phyloP scores from a whole-genome alignment of 1,140 invertebrate species.

The Neelides sp. region DNA sequence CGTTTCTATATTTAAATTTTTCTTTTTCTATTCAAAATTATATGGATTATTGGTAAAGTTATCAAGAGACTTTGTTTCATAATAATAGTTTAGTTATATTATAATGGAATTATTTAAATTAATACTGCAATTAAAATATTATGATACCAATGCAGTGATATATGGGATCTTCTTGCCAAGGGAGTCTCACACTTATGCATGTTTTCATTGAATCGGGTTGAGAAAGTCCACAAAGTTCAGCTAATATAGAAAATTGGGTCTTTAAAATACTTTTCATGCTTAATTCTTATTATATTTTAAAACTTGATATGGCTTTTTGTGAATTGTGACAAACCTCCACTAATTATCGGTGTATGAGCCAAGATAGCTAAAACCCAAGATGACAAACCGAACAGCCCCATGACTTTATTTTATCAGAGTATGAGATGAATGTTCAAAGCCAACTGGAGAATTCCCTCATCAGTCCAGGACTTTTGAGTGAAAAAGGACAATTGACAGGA shows the following conservation, averaged over 20 bases:
- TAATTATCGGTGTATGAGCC: no score
- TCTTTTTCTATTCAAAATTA: slow-evolving; percentile 20
- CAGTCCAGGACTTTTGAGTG: no score
- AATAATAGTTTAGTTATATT: background rate
- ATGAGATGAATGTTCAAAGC: no score
- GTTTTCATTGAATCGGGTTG: slow-evolving; percentile 20
- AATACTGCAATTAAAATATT: background rate
- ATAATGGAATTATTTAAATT: background rate
- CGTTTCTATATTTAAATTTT: slow-evolving; percentile 17
- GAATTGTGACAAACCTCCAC: no score
- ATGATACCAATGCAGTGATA: slow-evolving; percentile 26
- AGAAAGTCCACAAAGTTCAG: slow-evolving; percentile 14
- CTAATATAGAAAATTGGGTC: slow-evolving; percentile 1
- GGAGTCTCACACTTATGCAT: slow-evolving; percentile 21
- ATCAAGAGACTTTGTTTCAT: background rate
- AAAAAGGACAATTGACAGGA: no score
- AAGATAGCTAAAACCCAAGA: no score
- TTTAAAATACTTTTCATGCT: no score
- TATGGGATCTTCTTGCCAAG: slow-evolving; percentile 26
- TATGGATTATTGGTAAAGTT: background rate
- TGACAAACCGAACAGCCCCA: no score
- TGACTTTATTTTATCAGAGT: no score
- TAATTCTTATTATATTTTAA: no score
- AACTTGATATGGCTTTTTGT: no score
- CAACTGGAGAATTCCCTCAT: no score